Percentiles rank a stretch among this genome's conserved stretches.
phyloP scores from a whole-genome alignment of 2,113 vertebrate species.

The Nerophis lumbriciformis region DNA sequence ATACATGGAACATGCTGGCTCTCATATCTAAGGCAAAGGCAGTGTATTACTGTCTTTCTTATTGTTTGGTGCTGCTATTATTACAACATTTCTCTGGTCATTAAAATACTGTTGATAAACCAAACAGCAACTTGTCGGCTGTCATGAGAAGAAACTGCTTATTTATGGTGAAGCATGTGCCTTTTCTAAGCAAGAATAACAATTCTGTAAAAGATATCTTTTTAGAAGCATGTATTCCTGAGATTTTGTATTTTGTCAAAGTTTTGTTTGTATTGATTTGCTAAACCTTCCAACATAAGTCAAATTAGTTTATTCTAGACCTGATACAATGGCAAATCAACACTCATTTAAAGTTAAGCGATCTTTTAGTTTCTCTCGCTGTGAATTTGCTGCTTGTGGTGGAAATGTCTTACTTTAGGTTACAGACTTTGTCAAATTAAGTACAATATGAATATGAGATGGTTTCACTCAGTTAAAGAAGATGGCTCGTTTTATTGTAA shows the following conservation, averaged over 20 bases:
- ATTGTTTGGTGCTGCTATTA: neutral
- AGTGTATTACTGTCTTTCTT: no score
- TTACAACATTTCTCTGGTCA: no score
- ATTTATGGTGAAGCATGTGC: neutral
- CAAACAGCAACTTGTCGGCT: neutral
- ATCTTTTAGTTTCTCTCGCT: conserved; percentile 7
- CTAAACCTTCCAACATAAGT: neutral
- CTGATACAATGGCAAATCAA: neutral
- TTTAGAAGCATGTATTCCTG: neutral
- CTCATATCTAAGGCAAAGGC: neutral
- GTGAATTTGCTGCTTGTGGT: neutral
- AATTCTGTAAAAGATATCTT: neutral
- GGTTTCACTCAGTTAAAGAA: neutral
- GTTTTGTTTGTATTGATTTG: neutral
- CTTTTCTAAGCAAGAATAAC: neutral
- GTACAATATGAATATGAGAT: neutral
- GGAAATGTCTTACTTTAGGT: conserved; percentile 6
- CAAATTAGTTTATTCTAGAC: neutral
- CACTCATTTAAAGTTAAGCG: no score
- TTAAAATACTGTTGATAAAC: neutral
- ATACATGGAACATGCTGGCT: neutral
- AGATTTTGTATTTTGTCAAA: no score
- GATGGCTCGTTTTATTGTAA: conserved; percentile 7
- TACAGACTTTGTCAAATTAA: conserved; percentile 10
- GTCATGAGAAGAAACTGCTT: neutral